Evolutionary conservation across 2,888 invertebrate genomes (phyloP).

Genomic region (Cryptus armator): DNA sequence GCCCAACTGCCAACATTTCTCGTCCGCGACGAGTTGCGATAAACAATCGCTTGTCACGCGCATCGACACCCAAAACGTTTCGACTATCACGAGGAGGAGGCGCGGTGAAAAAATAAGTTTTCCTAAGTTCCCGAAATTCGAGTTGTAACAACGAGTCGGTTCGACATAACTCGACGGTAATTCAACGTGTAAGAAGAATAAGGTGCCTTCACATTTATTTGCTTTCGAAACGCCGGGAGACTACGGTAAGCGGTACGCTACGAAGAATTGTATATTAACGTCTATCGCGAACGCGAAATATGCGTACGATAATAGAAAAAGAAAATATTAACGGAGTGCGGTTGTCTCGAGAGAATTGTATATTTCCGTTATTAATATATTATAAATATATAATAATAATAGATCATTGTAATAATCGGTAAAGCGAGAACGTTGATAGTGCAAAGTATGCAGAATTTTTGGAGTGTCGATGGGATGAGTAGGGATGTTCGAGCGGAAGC

Average conservation of each 20-base stretch:
- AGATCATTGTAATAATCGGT: constrained; percentile 44
- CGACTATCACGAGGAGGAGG: neutral
- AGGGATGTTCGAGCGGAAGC: constrained; percentile 10
- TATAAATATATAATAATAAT: constrained; percentile 22
- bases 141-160: constrained; percentile 17
- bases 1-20: constrained; percentile 76
- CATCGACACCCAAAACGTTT: constrained; percentile 16
- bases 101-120: neutral
- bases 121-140: neutral
- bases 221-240: constrained; percentile 5
- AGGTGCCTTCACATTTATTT: constrained; percentile 59
- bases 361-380: constrained; percentile 63
- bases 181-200: constrained; percentile 38
- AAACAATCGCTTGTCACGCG: constrained; percentile 18
- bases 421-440: constrained; percentile 13
- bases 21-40: constrained; percentile 31
- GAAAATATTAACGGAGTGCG: constrained; percentile 43
- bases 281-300: constrained; percentile 18
- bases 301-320: constrained; percentile 58
- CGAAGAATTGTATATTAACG: constrained; percentile 54
- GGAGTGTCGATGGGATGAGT: constrained; percentile 3
- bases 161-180: constrained; percentile 26
- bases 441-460: neutral
- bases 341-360: constrained; percentile 58
- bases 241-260: constrained; percentile 11